Base-by-base conservation (phyloP, 2,113 vertebrate species). In the Oreochromis aureus region DNA sequence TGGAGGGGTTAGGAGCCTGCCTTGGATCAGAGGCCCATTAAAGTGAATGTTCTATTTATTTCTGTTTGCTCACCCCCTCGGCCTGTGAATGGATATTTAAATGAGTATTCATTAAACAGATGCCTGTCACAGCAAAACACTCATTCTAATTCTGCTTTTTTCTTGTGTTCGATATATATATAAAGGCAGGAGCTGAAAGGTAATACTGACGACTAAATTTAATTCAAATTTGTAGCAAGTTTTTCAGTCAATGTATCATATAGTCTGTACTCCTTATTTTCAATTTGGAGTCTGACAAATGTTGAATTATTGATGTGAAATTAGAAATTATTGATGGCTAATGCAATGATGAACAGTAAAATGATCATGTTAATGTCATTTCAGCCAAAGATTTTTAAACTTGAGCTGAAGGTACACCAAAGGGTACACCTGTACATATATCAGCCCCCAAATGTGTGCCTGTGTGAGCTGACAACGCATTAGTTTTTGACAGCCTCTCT, bases 1-100 rank as follows among this genome's bases (percentile, higher is more conserved):
- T 95, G 83, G 82, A 51, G 58, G 90, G 92, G 94, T 94, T 89
- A 93, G 84, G 90, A 93, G 84, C 93, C 91, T 93, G 91, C 86
- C 78, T 89, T 86, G 92, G 95, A 93, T 91, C 84, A 84, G 94
- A 94, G 94, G 93, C 91, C 93, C 94, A 91, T 93, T 93, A 94
- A 94, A 94, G 87, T 94, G 86, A 89, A 90, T 10, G 89, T 80
- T 88, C 85, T 89, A 56, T 92, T 94, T 94, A 93, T 91, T 86
- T 87, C 79, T 90, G 71, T 92, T 92, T 93, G 88, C 82, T 86
- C 83, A 24, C 71, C 59, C 55, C 58, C 54, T 88, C 90, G 13
- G 59, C 41, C 82, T 78, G 39, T 83, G 81, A 93, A 88, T 87
- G 69, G 81, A 82, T 86, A 92, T 93, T 92, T 88, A 92, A 93